A percentile compares a stretch with the other conserved stretches of the same genome.
phyloP scores from a whole-genome alignment of 2,113 vertebrate species.

The Podarcis raffonei region DNA sequence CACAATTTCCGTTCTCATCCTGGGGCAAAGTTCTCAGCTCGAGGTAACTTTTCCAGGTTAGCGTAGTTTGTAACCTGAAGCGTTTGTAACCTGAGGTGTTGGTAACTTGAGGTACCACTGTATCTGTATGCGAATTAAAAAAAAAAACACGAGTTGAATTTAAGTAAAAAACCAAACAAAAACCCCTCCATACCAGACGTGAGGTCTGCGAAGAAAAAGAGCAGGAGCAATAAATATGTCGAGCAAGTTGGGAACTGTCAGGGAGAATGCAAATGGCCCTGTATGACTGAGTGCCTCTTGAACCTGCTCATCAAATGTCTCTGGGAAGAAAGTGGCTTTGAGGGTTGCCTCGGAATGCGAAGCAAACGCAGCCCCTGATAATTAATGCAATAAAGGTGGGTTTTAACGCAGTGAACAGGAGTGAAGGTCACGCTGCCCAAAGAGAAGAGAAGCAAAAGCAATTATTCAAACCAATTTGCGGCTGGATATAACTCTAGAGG shows the following conservation, averaged over 20 bases:
- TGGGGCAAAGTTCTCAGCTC: too few relatives aligned
- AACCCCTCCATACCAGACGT: constrained; percentile 28
- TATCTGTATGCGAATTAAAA: too few relatives aligned
- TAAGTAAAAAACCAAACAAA: background rate
- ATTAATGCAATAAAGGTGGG: constrained; percentile 42
- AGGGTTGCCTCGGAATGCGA: constrained; percentile 58
- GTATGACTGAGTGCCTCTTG: constrained; percentile 7
- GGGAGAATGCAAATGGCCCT: background rate
- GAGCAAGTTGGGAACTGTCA: constrained; percentile 58
- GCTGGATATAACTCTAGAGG: background rate
- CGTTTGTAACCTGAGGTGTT: too few relatives aligned
- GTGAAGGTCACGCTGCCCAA: constrained; percentile 57
- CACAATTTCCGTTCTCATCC: too few relatives aligned
- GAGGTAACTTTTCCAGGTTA: too few relatives aligned
- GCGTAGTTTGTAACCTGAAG: too few relatives aligned
- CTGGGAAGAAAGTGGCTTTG: constrained; percentile 51
- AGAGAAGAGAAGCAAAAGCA: constrained; percentile 32
- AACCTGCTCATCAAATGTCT: constrained; percentile 56
- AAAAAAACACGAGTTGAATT: too few relatives aligned
- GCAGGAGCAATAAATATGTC: constrained; percentile 50
- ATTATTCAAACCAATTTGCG: constrained; percentile 40
- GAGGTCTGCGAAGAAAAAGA: constrained; percentile 51
- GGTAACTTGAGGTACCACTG: too few relatives aligned
- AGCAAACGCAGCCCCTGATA: constrained; percentile 39
- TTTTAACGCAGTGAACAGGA: constrained; percentile 30